These are phyloP conservation scores for Cyaniris semiargus DNA, from an alignment of 2,888 invertebrate species.

Conservation along the genomic window DNA sequence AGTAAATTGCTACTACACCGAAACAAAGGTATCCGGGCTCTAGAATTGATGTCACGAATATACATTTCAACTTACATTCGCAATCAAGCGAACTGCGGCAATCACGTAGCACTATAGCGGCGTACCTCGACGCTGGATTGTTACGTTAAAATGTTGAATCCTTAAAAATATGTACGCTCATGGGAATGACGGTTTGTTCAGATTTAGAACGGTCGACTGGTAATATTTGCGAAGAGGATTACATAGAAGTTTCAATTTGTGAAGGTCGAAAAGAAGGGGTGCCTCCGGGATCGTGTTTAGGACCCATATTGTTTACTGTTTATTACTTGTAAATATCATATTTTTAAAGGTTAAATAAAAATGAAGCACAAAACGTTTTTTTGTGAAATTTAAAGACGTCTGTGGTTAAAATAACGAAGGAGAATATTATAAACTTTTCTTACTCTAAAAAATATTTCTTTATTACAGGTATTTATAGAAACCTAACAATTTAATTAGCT, in stretches of 20 bases:
- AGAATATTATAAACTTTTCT: no score
- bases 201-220: conserved; percentile 1
- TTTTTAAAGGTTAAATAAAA: neutral
- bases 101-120: conserved; percentile 13
- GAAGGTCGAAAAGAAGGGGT: neutral
- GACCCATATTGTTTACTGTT: neutral
- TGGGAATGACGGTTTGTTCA: neutral
- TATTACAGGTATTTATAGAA: neutral
- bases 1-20: conserved; percentile 24
- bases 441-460: neutral
- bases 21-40: conserved; percentile 31
- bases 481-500: neutral
- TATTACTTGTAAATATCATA: neutral
- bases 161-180: conserved; percentile 17
- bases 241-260: conserved; percentile 6
- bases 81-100: conserved; percentile 32
- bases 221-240: neutral
- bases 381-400: neutral
- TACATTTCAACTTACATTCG: conserved; percentile 34
- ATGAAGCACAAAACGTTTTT: neutral
- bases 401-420: neutral
- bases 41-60: conserved; percentile 34
- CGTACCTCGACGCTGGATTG: neutral
- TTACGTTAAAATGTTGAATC: conserved; percentile 11
- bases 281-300: neutral